These are phyloP conservation scores for Poecilus cupreus DNA, from an alignment of 2,888 invertebrate genomes.

Conservation along the genomic window DNA sequence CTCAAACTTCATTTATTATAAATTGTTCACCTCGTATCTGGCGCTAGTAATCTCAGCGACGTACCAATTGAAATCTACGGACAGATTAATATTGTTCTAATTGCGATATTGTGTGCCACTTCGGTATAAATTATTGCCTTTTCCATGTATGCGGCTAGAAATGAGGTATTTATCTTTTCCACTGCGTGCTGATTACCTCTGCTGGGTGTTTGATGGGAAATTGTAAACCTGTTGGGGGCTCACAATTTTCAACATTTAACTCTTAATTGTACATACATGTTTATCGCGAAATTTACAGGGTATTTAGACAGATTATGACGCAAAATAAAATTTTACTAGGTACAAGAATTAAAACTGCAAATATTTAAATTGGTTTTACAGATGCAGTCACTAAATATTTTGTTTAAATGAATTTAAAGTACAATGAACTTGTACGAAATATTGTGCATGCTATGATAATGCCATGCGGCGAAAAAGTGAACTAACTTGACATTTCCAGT, in stretches of 20 bases:
- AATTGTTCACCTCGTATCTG: constrained; percentile 54
- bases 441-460: too few species aligned
- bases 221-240: constrained; percentile 8
- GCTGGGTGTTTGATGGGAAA: constrained; percentile 1
- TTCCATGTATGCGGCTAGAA: not conserved
- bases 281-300: not conserved
- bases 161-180: constrained; percentile 24
- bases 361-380: not conserved
- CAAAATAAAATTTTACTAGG: not conserved
- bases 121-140: constrained; percentile 49
- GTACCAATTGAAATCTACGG: constrained; percentile 49
- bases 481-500: too few species aligned
- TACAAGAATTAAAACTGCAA: not conserved
- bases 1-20: constrained; percentile 59
- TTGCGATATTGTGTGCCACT: constrained; percentile 63
- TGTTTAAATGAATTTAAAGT: not conserved
- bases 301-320: not conserved
- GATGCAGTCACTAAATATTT: not conserved
- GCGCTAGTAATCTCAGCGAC: constrained; percentile 44
- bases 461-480: too few species aligned
- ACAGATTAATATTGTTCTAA: constrained; percentile 60
- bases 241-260: too few species aligned
- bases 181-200: not conserved
- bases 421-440: not conserved
- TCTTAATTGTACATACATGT: not conserved